Evolutionary conservation across 1,140 invertebrate genomes (phyloP).

Genomic region (Panulirus ornatus): DNA sequence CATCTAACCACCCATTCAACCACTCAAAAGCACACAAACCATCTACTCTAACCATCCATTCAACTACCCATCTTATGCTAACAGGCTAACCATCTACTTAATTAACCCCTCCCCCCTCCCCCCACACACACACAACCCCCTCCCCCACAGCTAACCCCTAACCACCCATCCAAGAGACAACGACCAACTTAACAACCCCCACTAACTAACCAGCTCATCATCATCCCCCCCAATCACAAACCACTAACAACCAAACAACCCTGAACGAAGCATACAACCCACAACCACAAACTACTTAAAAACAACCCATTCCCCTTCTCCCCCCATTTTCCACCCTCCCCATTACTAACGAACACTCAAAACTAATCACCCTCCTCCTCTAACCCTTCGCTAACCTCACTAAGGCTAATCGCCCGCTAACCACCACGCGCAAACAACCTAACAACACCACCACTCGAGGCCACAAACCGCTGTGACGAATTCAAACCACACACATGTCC

Average conservation of each 20-base stretch:
- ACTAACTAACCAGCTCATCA: neutral
- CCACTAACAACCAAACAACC: neutral
- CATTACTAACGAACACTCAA: neutral
- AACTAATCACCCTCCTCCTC: neutral
- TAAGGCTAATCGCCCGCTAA: neutral
- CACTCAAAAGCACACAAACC: too few relatives aligned
- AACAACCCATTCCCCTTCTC: neutral
- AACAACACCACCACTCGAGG: constrained; percentile 4
- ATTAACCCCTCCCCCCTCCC: too few relatives aligned
- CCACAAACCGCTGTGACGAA: constrained; percentile 52
- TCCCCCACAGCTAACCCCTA: neutral
- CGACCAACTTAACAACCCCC: neutral
- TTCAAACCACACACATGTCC: constrained; percentile 60
- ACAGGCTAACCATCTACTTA: too few relatives aligned
- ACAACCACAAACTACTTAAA: neutral
- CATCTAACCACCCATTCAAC: too few relatives aligned
- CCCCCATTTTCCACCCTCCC: neutral
- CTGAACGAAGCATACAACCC: neutral
- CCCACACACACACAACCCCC: too few relatives aligned
- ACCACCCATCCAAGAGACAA: neutral
- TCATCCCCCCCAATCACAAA: neutral
- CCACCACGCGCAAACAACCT: constrained; percentile 11
- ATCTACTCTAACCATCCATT: neutral
- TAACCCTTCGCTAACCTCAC: neutral
- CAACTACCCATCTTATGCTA: neutral